Evolutionary conservation across 2,797 vertebrate species (phyloP), one percentile per base, ranked within the genome.

Genomic region (Anguilla pacifica): DNA sequence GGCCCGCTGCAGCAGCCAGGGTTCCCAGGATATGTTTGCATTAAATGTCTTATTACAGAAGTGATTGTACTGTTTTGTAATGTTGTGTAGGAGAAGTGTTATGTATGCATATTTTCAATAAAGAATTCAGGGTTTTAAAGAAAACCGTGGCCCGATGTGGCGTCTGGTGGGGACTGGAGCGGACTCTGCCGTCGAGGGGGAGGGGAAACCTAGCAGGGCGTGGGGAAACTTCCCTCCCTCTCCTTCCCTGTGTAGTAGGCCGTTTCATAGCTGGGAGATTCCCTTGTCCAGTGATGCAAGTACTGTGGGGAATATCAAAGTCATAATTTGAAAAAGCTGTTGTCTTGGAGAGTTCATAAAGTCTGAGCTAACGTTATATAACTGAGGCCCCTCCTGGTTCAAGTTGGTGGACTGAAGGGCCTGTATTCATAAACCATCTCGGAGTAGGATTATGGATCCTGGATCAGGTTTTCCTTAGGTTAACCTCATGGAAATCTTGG

Each of bases 41-140:
- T 96, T 95, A 87, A 89, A 89, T 91, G 92, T 93, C 90, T 91
- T 91, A 90, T 91, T 92, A 88, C 89, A 89, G 89, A 92, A 90
- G 92, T 92, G 91, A 92, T 91, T 94, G 92, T 93, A 92, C 88
- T 92, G 92, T 93, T 94, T 93, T 93, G 93, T 94, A 92, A 92
- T 90, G 89, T 92, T 93, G 92, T 92, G 91, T 92, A 93, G 92
- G 89, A 91, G 91, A 92, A 89, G 89, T 92, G 92, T 91, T 91
- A 88, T 91, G 89, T 94, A 91, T 91, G 89, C 90, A 93, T 93
- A 94, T 94, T 93, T 93, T 94, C 92, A 94, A 94, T 94, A 93
- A 94, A 94, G 90, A 88, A 90, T 93, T 93, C 93, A 93, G 90
- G 92, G 96, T 95, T 97, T 97, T 96, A 93, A 93, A 93, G 92